Evolutionary conservation across 2,888 invertebrate species (phyloP), one percentile per base, ranked within the genome.

Genomic region (Petrolisthes cinctipes): DNA sequence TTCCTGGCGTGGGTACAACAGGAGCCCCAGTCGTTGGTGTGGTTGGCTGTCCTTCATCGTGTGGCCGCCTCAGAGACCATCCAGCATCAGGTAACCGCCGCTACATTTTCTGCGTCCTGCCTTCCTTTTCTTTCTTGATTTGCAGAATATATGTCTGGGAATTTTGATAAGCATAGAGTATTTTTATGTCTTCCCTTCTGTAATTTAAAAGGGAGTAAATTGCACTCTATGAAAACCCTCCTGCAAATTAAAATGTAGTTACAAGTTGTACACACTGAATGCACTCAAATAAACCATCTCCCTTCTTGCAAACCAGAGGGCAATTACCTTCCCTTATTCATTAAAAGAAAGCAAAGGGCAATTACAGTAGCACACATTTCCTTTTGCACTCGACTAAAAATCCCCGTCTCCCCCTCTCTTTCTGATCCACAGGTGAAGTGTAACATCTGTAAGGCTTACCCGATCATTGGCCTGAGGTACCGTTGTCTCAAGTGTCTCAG

Each of bases 401-500:
- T 37, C 37, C 37, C 37, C 37, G 37, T 37, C 37, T 37, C 37
- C 2, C 37, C 37, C 37, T 37, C 37, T 37, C 37, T 37, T 37
- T 37, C 37, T 37, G 37, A 37, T 37, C 2, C 37, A 5, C 85
- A 90, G 94, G 98, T 98, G 91, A 99, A 98, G 94, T 99, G 99
- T 94, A 99, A 99, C 93, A 97, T 99, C 92, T 99, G 99, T 95
- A 99, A 99, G 94, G 97, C 97, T 92, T 99, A 97, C 94, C 99
- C 99, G 56, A 98, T 99, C 91, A 95, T 98, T 91, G 99, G 99
- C 82, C 96, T 99, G 93, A 96, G 98, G 95, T 98, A 98, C 93
- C 97, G 99, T 75, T 99, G 99, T 94, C 94, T 99, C 92, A 98
- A 98, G 93, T 99, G 99, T 94, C 99, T 99, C 94, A 99, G 99